These are phyloP conservation scores for Cryptops parisi DNA, from an alignment of 2,888 invertebrate genomes.

Conservation along the genomic window DNA sequence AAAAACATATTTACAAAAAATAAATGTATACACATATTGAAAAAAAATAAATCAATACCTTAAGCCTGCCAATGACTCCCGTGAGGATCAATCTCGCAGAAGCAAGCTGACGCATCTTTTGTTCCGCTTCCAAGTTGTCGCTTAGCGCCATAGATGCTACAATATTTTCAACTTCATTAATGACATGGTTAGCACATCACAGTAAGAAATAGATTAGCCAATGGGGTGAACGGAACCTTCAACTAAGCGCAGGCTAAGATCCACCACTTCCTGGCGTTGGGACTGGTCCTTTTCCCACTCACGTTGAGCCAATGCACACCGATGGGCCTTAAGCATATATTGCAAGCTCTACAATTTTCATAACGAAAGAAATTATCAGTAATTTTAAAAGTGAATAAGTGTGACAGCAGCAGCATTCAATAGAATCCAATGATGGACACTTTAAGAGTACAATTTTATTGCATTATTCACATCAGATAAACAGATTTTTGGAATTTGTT, in stretches of 20 bases:
- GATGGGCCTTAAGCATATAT: constrained; percentile 60
- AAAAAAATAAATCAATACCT: too few species aligned
- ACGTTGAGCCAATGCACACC: constrained; percentile 50
- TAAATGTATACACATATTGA: too few species aligned
- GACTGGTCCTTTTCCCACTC: constrained; percentile 37
- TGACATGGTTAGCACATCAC: too few species aligned
- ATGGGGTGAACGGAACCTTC: constrained; percentile 25
- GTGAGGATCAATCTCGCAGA: constrained; percentile 9
- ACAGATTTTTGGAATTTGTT: too few species aligned
- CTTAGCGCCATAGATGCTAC: not conserved
- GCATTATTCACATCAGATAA: too few species aligned
- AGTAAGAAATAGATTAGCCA: too few species aligned
- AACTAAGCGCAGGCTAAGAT: constrained; percentile 44
- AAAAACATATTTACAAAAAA: too few species aligned
- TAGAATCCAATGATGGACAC: too few species aligned
- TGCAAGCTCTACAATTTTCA: constrained; percentile 34
- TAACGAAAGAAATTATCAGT: not conserved
- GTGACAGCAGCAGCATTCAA: constrained; percentile 35
- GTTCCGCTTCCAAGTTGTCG: not conserved
- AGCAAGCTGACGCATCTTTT: not conserved
- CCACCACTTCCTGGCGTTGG: constrained; percentile 46
- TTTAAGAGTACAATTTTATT: too few species aligned
- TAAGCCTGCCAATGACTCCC: constrained; percentile 4
- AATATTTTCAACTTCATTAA: too few species aligned
- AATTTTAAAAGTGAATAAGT: not conserved